phyloP scores from a whole-genome alignment of 2,888 invertebrate genomes.

The Saturnia japonica region DNA sequence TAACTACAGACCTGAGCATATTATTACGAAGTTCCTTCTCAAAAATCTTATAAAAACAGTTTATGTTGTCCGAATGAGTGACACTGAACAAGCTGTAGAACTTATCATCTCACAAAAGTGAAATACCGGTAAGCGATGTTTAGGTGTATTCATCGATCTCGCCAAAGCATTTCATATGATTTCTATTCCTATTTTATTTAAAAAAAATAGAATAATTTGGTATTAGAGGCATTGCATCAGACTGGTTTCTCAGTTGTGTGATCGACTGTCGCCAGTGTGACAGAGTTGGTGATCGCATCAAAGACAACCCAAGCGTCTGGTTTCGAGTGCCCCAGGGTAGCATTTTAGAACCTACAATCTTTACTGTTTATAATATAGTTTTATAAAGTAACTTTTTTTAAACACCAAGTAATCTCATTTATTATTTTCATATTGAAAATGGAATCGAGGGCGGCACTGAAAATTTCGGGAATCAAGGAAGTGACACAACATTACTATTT shows the following conservation, averaged over 20 bases:
- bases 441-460: too few relatives aligned
- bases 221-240: conserved; percentile 1
- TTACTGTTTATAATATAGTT: conserved; percentile 8
- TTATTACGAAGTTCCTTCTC: too few relatives aligned
- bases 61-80: too few relatives aligned
- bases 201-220: not conserved
- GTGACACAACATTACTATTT: too few relatives aligned
- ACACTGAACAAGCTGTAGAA: conserved; percentile 14
- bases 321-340: conserved; percentile 13
- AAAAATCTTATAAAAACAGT: too few relatives aligned
- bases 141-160: conserved; percentile 14
- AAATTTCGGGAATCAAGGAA: too few relatives aligned
- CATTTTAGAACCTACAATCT: conserved; percentile 8
- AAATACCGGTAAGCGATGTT: not conserved
- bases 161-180: conserved; percentile 1
- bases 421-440: too few relatives aligned
- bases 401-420: too few relatives aligned
- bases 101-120: not conserved
- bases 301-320: not conserved
- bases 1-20: too few relatives aligned
- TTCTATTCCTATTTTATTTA: not conserved
- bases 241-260: conserved; percentile 6
- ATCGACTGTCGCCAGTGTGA: not conserved
- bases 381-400: too few relatives aligned
- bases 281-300: not conserved